Percentiles rank a stretch among this genome's conserved stretches.
Evolutionary conservation across 1,140 invertebrate genomes (phyloP).

Genomic region (Arion vulgaris): DNA sequence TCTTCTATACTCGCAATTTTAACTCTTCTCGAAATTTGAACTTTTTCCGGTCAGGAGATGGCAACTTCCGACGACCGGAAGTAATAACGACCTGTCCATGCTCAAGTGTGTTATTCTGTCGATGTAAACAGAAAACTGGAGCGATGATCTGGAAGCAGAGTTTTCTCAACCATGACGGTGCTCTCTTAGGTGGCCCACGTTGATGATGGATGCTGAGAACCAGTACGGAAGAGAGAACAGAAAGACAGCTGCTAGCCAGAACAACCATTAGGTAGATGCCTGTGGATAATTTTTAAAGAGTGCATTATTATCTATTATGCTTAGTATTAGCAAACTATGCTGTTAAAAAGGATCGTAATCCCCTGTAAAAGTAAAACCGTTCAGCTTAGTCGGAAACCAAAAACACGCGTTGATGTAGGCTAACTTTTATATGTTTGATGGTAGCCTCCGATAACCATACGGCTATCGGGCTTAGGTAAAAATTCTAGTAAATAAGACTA

Average conservation of each 20-base stretch:
- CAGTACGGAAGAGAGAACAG: conserved; percentile 63
- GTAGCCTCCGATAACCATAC: no score
- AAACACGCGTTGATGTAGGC: no score
- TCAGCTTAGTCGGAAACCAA: no score
- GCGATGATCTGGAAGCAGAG: conserved; percentile 44
- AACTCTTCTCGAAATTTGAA: not conserved
- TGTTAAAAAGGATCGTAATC: no score
- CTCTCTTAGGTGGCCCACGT: conserved; percentile 50
- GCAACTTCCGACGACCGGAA: not conserved
- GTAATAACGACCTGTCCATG: not conserved
- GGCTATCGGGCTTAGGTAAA: no score
- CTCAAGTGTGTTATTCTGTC: not conserved
- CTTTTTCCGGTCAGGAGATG: not conserved
- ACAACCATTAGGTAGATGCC: conserved; percentile 68
- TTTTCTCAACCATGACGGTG: conserved; percentile 52
- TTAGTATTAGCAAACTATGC: no score
- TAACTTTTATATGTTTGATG: no score
- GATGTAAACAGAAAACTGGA: conserved; percentile 12
- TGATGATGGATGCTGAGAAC: conserved; percentile 66
- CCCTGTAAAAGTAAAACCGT: no score
- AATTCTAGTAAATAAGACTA: no score
- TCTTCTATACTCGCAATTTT: conserved; percentile 18
- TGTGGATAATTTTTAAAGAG: conserved; percentile 43
- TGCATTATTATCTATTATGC: no score
- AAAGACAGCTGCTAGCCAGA: conserved; percentile 62